A percentile compares a stretch with the other conserved stretches of the same genome.
Evolutionary conservation across 2,113 vertebrate species (phyloP).

Genomic region (Fregetta grallaria): DNA sequence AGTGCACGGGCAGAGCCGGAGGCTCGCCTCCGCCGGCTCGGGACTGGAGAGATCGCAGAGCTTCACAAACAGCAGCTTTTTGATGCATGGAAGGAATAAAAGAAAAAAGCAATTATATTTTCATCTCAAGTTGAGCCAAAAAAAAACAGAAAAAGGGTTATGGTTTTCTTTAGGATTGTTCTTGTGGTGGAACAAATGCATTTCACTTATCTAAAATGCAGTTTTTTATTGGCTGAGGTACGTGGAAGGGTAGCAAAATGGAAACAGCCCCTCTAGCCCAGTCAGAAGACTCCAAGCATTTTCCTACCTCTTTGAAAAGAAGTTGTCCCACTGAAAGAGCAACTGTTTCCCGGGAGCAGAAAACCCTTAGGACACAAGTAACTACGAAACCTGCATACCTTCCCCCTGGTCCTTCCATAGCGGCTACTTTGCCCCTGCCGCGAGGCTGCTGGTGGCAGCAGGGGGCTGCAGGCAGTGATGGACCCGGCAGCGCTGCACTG

Average conservation of each 20-base stretch:
- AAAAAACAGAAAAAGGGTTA: background rate
- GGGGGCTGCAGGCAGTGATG: background rate
- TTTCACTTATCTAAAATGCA: background rate
- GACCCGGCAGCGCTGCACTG: fast-evolving
- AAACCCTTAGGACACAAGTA: background rate
- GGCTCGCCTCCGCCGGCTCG: background rate
- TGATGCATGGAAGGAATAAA: background rate
- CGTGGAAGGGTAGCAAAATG: background rate
- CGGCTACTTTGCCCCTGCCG: background rate
- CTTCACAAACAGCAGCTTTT: background rate
- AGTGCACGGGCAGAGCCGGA: background rate
- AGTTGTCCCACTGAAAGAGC: background rate
- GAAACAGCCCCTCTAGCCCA: background rate
- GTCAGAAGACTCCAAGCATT: background rate
- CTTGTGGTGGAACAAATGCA: background rate
- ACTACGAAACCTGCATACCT: background rate
- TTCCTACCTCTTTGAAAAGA: background rate
- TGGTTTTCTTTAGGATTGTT: background rate
- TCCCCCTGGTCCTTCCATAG: background rate
- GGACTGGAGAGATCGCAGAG: background rate
- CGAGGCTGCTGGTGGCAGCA: fast-evolving
- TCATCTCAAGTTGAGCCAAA: background rate
- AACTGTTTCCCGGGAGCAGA: background rate
- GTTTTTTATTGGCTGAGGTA: background rate
- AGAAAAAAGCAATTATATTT: background rate